Percentiles rank a stretch among this genome's conserved stretches.
phyloP scores from a whole-genome alignment of 2,797 vertebrate genomes.

The Masticophis lateralis region DNA sequence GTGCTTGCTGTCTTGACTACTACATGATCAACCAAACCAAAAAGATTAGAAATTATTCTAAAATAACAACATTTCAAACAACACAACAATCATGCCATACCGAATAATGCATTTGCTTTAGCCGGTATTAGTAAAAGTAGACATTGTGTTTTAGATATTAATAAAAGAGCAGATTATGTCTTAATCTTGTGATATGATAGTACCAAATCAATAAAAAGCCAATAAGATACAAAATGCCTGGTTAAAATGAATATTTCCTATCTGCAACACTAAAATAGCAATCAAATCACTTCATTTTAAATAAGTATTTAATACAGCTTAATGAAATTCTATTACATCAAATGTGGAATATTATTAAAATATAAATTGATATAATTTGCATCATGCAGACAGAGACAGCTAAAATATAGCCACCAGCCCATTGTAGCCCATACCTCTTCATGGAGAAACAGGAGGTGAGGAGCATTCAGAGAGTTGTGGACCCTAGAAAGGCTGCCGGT shows the following conservation, averaged over 20 bases:
- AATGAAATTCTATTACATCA: neutral
- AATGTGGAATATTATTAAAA: neutral
- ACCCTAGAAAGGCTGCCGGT: no score
- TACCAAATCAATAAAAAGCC: neutral
- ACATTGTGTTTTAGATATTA: neutral
- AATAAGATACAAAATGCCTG: neutral
- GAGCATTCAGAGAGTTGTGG: no score
- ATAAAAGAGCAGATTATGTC: neutral
- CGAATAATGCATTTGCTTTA: neutral
- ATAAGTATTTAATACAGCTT: neutral
- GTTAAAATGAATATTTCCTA: neutral
- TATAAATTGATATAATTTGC: neutral
- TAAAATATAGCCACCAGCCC: no score
- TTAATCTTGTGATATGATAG: neutral
- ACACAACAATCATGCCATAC: neutral
- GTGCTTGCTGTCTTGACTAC: conserved; percentile 13
- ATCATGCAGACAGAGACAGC: neutral
- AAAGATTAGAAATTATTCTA: neutral
- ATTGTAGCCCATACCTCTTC: no score
- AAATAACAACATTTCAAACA: neutral
- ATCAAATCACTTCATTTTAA: neutral
- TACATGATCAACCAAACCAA: conserved; percentile 3
- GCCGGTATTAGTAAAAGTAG: neutral
- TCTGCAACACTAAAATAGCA: neutral
- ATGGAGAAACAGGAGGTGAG: no score